Percentiles rank a stretch among this genome's conserved stretches.
Conservation (phyloP, 2,797 vertebrate genomes). For the Myotis planiceps region DNA sequence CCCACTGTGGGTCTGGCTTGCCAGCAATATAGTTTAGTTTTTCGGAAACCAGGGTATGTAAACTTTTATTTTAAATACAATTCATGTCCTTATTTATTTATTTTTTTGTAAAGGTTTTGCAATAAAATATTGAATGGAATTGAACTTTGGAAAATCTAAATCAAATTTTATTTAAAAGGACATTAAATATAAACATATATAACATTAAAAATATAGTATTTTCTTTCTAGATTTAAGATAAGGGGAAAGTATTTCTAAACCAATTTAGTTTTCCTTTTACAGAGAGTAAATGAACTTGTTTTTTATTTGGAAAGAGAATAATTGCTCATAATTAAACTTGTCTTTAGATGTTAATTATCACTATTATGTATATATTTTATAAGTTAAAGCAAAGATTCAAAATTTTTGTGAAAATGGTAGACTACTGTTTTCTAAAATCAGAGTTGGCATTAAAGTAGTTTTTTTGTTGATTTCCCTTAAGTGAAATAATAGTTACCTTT, state of each 20-base stretch:
- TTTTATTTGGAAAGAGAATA: background rate
- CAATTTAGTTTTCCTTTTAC: background rate
- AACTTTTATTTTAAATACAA: constrained; percentile 79
- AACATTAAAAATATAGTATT: constrained; percentile 32
- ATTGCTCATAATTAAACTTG: constrained; percentile 23
- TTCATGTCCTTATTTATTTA: constrained; percentile 55
- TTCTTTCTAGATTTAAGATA: constrained; percentile 55
- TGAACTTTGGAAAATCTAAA: constrained; percentile 68
- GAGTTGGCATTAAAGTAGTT: background rate
- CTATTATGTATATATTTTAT: background rate
- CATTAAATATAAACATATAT: constrained; percentile 56
- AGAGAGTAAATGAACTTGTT: background rate
- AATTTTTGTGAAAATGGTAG: constrained; percentile 24
- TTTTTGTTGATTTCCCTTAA: background rate
- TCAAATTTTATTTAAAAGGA: constrained; percentile 48
- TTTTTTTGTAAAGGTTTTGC: constrained; percentile 63
- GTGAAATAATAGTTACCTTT: background rate
- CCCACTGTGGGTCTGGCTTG: constrained; percentile 97
- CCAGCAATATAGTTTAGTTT: constrained; percentile 95
- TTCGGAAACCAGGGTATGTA: constrained; percentile 95
- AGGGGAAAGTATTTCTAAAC: constrained; percentile 20
- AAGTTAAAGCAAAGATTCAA: background rate
- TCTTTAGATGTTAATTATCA: constrained; percentile 29
- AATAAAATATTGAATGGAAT: constrained; percentile 39
- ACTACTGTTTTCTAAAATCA: constrained; percentile 3